Conservation (phyloP, 2,797 vertebrate species). For the Thaleichthys pacificus region DNA sequence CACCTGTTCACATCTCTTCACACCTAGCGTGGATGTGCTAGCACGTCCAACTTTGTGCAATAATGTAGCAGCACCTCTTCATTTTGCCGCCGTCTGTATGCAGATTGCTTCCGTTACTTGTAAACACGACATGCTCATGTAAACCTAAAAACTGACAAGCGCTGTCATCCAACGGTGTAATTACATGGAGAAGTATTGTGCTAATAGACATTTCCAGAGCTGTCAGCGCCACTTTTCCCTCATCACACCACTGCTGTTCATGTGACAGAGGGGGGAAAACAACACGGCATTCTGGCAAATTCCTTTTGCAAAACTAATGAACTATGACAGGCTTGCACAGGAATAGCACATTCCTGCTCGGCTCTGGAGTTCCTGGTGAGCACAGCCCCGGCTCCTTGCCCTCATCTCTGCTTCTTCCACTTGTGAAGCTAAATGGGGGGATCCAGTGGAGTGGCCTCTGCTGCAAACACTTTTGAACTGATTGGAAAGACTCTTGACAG, state of each 20-base stretch:
- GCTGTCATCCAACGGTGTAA: constrained; percentile 28
- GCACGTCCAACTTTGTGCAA: background rate
- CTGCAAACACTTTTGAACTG: background rate
- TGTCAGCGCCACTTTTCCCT: constrained; percentile 8
- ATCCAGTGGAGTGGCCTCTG: background rate
- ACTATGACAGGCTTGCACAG: constrained; percentile 32
- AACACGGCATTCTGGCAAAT: constrained; percentile 26
- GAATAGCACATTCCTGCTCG: constrained; percentile 24
- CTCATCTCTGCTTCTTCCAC: constrained; percentile 12
- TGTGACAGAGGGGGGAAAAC: constrained; percentile 20
- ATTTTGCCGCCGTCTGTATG: constrained; percentile 21
- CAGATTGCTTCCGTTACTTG: constrained; percentile 16
- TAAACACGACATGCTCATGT: constrained; percentile 30
- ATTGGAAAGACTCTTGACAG: background rate
- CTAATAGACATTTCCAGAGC: constrained; percentile 41
- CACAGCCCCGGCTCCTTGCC: constrained; percentile 46
- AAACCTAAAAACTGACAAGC: constrained; percentile 16
- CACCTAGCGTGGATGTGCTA: no score
- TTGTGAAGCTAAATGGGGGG: background rate
- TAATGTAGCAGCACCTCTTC: background rate
- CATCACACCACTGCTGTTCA: constrained; percentile 7
- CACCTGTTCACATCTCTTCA: background rate
- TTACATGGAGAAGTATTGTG: constrained; percentile 34
- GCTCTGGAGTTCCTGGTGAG: constrained; percentile 44
- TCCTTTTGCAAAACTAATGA: constrained; percentile 42